Evolutionary conservation across 2,888 invertebrate genomes (phyloP).

Genomic region (Nezara viridula): DNA sequence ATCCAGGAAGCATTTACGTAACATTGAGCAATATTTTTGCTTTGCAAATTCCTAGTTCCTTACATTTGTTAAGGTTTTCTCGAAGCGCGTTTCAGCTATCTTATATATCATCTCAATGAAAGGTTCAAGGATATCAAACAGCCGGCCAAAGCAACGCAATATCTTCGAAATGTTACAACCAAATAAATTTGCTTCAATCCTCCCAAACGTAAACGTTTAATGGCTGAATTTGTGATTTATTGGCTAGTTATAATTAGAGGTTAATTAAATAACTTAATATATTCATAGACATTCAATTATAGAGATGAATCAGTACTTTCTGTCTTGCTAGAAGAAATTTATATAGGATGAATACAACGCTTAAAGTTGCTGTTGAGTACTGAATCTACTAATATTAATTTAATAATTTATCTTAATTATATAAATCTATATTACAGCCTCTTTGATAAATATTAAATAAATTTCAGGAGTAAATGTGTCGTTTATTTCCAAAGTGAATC

Average conservation of each 20-base stretch:
- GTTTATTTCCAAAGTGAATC: too few relatives aligned
- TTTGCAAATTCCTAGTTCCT: not conserved
- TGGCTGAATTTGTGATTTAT: not conserved
- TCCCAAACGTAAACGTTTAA: not conserved
- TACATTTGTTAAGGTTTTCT: not conserved
- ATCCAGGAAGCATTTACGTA: not conserved
- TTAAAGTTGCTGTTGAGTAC: too few relatives aligned
- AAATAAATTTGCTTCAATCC: not conserved
- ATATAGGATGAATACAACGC: too few relatives aligned
- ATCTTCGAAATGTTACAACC: not conserved
- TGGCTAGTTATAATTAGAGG: not conserved
- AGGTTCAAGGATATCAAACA: not conserved
- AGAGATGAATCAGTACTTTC: too few relatives aligned
- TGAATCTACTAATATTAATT: too few relatives aligned
- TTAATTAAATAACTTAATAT: too few relatives aligned
- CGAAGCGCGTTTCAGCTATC: not conserved
- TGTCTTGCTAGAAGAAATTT: too few relatives aligned
- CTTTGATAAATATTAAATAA: too few relatives aligned
- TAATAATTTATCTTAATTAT: too few relatives aligned
- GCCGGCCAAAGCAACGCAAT: not conserved
- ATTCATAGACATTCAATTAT: too few relatives aligned
- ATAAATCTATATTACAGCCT: too few relatives aligned
- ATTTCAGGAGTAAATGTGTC: too few relatives aligned
- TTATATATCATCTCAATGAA: not conserved
- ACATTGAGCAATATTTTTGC: not conserved